Conservation (phyloP, 2,113 vertebrate species). For the Mesoclemmys tuberculata region DNA sequence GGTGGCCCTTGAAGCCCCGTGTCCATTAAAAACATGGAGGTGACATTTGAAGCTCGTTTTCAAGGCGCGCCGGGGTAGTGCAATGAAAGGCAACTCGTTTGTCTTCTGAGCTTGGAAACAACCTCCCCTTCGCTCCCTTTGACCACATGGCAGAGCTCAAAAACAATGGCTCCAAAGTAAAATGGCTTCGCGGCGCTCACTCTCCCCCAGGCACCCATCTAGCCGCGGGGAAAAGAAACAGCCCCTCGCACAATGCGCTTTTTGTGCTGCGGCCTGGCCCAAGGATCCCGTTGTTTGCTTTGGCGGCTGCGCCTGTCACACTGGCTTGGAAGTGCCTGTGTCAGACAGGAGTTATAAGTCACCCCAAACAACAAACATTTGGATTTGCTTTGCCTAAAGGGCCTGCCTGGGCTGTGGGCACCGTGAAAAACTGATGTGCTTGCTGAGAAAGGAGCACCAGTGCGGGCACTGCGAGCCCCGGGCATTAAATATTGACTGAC, state of each 20-base stretch:
- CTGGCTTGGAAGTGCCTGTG: conserved; percentile 81
- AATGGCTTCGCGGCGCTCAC: conserved; percentile 81
- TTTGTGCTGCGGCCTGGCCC: conserved; percentile 80
- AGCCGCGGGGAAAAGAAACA: conserved; percentile 80
- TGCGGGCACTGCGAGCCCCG: conserved; percentile 77
- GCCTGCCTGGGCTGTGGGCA: conserved; percentile 81
- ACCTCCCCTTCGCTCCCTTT: conserved; percentile 80
- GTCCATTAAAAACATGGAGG: conserved; percentile 83
- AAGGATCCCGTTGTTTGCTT: conserved; percentile 82
- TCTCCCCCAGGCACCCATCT: conserved; percentile 80
- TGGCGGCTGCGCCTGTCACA: conserved; percentile 82
- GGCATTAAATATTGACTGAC: conserved; percentile 87
- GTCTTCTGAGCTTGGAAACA: conserved; percentile 81
- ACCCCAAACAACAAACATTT: conserved; percentile 83
- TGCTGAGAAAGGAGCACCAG: conserved; percentile 83
- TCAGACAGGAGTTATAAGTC: conserved; percentile 85
- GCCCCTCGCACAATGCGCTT: conserved; percentile 81
- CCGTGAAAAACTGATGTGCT: conserved; percentile 86
- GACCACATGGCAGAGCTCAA: conserved; percentile 84
- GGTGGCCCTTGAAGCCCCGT: conserved; percentile 79
- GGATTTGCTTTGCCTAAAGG: conserved; percentile 83
- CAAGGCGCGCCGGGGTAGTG: conserved; percentile 79
- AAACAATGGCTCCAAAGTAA: conserved; percentile 86
- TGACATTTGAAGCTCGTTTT: conserved; percentile 84
- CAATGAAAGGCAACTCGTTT: conserved; percentile 84